Base-by-base conservation (phyloP, 2,113 vertebrate genomes). In the Pelusios castaneus region DNA sequence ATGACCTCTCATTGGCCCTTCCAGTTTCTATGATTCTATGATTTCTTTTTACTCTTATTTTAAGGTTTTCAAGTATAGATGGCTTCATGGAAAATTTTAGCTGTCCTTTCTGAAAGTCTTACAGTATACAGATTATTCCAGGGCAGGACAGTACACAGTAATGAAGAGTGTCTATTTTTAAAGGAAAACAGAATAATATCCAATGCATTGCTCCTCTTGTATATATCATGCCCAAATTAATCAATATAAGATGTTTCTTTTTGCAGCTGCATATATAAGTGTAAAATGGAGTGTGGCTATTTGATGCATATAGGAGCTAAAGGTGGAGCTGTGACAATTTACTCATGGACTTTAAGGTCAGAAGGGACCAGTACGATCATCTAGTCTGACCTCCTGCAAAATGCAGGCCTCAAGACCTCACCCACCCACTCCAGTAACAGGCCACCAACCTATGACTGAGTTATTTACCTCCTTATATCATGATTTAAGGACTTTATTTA, bases 41-140 rank as follows among this genome's bases (percentile, higher is more conserved):
- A 34, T 1, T 29, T 84, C 78, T 85, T 52, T 13, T n/a, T 85
- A 88, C 1, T 82, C 4, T 43, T 63, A 89, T 27, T 80, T 91
- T 16, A 7, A 83, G 87, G n/a, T 6, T 41, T 60, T 7, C 1
- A 70, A 14, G 1, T 78, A 76, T 10, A 6, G 47, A 49, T 43
- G 2, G 1, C 3, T 1, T 88, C 34, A 45, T 88, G 5, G 41
- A 88, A 86, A 92, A 78, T 41, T 45, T 88, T 41, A 47, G 0
- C 27, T 79, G 22, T 31, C 70, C 89, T 87, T 84, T 25, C 76
- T 41, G 24, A 17, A 27, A 52, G 4, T 85, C 9, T 76, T 83
- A 34, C 0, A 10, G 2, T 38, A 8, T 17, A 25, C 14, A 9
- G 2, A 11, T 51, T 88, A 79, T 38, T 6, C 27, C 4, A 25